A percentile compares a stretch with the other conserved stretches of the same genome.
phyloP scores from a whole-genome alignment of 1,140 invertebrate genomes.

The Macrobrachium rosenbergii region DNA sequence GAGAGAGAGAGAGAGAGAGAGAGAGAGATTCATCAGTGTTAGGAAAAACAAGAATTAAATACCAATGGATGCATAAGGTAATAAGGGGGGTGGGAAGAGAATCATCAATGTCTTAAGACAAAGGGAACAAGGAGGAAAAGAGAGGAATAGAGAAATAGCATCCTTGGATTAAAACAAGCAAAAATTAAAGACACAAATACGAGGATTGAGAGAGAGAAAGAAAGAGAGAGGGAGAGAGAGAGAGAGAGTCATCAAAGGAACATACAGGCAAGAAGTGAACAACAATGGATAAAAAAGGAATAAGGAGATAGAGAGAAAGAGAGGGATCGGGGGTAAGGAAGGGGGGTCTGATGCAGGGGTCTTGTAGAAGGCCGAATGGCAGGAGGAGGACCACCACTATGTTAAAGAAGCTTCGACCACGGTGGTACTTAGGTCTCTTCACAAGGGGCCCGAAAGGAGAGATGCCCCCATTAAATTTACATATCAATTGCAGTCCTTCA shows the following conservation, averaged over 20 bases:
- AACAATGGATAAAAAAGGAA: too few relatives aligned
- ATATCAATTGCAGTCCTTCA: too few relatives aligned
- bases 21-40: not conserved
- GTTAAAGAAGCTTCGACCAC: too few relatives aligned
- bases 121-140: too few relatives aligned
- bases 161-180: not conserved
- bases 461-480: too few relatives aligned
- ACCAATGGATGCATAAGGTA: not conserved
- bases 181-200: not conserved
- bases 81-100: not conserved
- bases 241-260: not conserved
- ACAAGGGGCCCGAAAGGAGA: too few relatives aligned
- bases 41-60: not conserved
- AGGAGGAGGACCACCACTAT: too few relatives aligned
- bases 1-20: conserved; percentile 21
- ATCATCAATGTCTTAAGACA: too few relatives aligned
- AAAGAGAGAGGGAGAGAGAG: not conserved
- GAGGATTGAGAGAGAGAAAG: not conserved
- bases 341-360: not conserved
- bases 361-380: not conserved
- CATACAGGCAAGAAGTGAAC: not conserved
- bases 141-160: too few relatives aligned
- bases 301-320: not conserved
- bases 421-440: too few relatives aligned
- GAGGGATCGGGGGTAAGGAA: not conserved